Conservation (phyloP, 2,797 vertebrate genomes). For the Enteromius argenteus region DNA sequence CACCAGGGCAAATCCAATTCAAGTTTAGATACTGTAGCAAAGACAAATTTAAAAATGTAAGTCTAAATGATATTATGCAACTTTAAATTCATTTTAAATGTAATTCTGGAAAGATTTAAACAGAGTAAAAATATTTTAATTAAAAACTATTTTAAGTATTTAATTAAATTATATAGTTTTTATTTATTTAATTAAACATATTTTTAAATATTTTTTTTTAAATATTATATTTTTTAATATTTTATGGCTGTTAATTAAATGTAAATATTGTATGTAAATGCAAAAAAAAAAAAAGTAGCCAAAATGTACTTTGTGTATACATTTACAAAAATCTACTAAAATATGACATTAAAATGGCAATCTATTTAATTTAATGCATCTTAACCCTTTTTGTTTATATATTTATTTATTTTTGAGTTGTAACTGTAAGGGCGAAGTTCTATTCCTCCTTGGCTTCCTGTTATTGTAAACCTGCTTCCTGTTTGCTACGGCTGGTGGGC, state of each 20-base stretch:
- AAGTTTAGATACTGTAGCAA: background rate
- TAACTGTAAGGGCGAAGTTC: background rate
- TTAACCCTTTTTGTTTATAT: background rate
- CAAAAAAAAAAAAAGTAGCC: no score
- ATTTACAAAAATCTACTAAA: background rate
- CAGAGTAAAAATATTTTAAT: background rate
- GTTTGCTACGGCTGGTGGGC: background rate
- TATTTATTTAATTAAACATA: no score
- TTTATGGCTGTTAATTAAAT: no score
- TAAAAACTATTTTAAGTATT: background rate
- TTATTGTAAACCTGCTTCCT: slow-evolving; percentile 24
- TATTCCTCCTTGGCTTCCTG: background rate
- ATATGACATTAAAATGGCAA: background rate
- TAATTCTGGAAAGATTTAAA: background rate
- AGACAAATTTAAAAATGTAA: background rate
- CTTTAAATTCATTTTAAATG: background rate
- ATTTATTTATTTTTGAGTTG: background rate
- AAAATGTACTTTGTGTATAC: background rate
- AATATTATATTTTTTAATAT: no score
- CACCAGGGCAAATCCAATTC: background rate
- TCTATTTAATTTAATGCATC: background rate
- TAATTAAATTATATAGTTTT: background rate
- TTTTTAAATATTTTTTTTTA: no score
- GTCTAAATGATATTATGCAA: background rate
- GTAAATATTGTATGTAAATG: no score